Percentiles rank a stretch among this genome's conserved stretches.
Evolutionary conservation across 2,797 vertebrate genomes (phyloP).

Genomic region (Dryobates pubescens): DNA sequence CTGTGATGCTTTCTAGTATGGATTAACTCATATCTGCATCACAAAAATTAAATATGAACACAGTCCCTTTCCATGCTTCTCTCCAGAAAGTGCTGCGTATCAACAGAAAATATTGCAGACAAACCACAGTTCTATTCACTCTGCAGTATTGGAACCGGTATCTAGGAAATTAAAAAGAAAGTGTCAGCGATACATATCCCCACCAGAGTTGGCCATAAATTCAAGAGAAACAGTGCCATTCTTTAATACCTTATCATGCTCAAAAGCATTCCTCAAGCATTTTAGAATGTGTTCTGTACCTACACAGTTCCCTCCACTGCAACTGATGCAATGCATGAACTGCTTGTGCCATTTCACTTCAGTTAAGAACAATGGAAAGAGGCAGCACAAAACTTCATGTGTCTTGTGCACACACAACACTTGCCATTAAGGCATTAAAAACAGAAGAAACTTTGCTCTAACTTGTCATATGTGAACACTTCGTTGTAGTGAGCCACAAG

Average conservation of each 20-base stretch:
- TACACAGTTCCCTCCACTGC: background rate
- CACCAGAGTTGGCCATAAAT: background rate
- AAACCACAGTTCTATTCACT: conserved; percentile 74
- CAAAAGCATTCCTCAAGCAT: background rate
- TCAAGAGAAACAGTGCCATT: background rate
- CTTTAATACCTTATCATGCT: background rate
- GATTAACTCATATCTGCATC: conserved; percentile 57
- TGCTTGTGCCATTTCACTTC: background rate
- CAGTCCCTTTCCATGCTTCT: conserved; percentile 81
- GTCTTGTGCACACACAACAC: background rate
- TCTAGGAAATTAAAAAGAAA: conserved; percentile 78
- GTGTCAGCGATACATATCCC: background rate
- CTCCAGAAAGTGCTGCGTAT: conserved; percentile 72
- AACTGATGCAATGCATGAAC: background rate
- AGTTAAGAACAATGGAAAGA: background rate
- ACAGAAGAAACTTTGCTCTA: background rate
- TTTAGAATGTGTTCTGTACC: background rate
- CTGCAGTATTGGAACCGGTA: conserved; percentile 86
- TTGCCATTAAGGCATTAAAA: background rate
- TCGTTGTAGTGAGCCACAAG: background rate
- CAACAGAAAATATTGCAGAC: conserved; percentile 62
- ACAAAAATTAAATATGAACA: conserved; percentile 86
- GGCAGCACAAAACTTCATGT: background rate
- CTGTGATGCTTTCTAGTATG: conserved; percentile 19
- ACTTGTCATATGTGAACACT: background rate